Percentiles rank a stretch among this genome's conserved stretches.
Evolutionary conservation across 2,113 vertebrate genomes (phyloP).

Genomic region (Panthera tigris): DNA sequence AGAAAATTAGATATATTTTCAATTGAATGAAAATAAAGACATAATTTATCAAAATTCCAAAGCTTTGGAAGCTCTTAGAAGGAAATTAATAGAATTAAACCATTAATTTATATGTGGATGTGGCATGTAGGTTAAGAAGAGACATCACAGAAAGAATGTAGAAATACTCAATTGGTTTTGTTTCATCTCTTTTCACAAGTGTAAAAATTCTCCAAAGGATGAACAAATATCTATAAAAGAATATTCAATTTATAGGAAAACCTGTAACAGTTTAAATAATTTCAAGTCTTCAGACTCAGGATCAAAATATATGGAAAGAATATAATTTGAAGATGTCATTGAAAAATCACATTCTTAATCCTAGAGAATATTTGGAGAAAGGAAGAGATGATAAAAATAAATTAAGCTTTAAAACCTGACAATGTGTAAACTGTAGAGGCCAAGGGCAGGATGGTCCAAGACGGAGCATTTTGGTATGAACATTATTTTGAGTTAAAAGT

Average conservation of each 20-base stretch:
- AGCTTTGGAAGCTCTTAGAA: neutral
- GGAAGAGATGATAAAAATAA: neutral
- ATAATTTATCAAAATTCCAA: neutral
- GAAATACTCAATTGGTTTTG: neutral
- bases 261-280: neutral
- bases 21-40: neutral
- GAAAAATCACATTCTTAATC: neutral
- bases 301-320: neutral
- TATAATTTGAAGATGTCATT: neutral
- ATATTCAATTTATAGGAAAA: neutral
- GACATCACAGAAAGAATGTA: neutral
- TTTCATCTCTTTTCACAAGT: neutral
- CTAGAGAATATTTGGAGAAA: neutral
- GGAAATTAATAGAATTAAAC: neutral
- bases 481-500: neutral
- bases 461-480: neutral
- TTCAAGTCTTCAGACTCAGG: neutral
- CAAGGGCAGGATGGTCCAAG: neutral
- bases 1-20: neutral
- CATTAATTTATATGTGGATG: neutral
- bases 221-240: neutral
- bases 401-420: neutral
- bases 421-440: neutral
- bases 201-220: neutral
- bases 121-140: neutral